Base-by-base conservation (phyloP, 2,797 vertebrate species). In the Neosalanx taihuensis region DNA sequence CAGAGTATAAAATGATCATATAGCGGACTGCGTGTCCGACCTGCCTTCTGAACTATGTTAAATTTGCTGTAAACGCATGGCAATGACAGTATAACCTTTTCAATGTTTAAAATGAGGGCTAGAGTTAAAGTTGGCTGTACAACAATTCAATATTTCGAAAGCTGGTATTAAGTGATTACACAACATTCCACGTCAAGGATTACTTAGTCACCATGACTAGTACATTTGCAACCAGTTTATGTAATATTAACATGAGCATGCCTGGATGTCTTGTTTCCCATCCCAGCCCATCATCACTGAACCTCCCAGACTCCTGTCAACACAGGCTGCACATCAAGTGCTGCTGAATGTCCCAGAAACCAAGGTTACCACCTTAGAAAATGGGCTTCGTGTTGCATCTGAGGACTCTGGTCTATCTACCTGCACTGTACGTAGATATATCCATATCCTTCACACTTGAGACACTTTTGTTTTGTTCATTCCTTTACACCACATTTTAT, bases 301-400 rank as follows among this genome's bases (percentile, higher is more conserved):
- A 71, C 63, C 82, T 12, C 80, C 31, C 71, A 92, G 92, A 68
- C 84, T 77, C 20, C 84, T 91, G 72, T 88, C 93, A 2, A 88
- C 93, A 23, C 93, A 91, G 78, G 91, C 92, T 64, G 93, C 89
- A 41, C 75, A 90, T 0, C 93, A 95, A 63, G 91, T 98, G 57
- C 73, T 89, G n/a, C 84, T 99, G 49, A 99, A 99, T 80, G 94
- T 99, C 6, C 97, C 97, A 0, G 96, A 99, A 85, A 99, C 97
- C 0, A 95, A 94, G 59, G 93, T 98, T 20, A 97, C 95, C 0
- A 77, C 91, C 33, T 82, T 99, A 73, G 92, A 94, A 70, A 99
- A 98, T 0, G 96, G 96, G 31, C 93, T 99, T 6, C 87, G 96
- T n/a, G 96, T 99, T 58, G 94, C 97, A 0, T 99, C 97, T 15